Base-by-base conservation (phyloP, 2,888 invertebrate genomes). In the Drosophila pullipes region DNA sequence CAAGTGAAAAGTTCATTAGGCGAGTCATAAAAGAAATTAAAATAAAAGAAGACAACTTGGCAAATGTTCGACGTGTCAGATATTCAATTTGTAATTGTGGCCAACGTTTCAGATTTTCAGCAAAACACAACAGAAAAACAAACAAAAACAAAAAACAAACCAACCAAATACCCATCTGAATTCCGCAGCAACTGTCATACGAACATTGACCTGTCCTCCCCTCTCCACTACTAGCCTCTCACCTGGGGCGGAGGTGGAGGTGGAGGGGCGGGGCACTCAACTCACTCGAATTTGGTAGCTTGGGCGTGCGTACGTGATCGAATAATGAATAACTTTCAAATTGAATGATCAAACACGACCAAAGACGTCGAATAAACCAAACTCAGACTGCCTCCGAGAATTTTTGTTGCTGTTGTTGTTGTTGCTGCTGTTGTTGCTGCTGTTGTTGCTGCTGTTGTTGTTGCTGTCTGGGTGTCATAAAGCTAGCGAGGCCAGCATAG, bases 291-390 rank as follows among this genome's bases (percentile, higher is more conserved):
- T 67, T 67, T 68, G 64, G 64, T 70, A 67, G 77, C 71, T 84
- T 87, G 76, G 79, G 77, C 70, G 69, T 74, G 82, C 71, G 90
- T 88, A 88, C 87, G 87, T 88, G 87, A 88, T 90, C 87, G 89
- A 82, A 82, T 90, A 91, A 88, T 90, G 87, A 90, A 91, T 90
- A 91, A 91, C 91, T 90, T 90, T 88, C 87, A 90, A 91, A 88
- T 88, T 88, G 87, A 88, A 88, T 90, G 90, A 91, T 90, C 91
- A 90, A 87, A 87, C 85, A 91, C 73, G 81, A 69, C 78, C 68
- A 81, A 70, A 68, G 65, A 78, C 67, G 60, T 55, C 58, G 50
- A 65, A 69, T 35, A 57, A 60, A 55, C 49, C 41, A 69, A 55
- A 75, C 54, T 25, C 57, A 53, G 53, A 63, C 57, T 7, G 57